Evolutionary conservation across 1,140 invertebrate genomes (phyloP).

Genomic region (Aporrectodea caliginosa): DNA sequence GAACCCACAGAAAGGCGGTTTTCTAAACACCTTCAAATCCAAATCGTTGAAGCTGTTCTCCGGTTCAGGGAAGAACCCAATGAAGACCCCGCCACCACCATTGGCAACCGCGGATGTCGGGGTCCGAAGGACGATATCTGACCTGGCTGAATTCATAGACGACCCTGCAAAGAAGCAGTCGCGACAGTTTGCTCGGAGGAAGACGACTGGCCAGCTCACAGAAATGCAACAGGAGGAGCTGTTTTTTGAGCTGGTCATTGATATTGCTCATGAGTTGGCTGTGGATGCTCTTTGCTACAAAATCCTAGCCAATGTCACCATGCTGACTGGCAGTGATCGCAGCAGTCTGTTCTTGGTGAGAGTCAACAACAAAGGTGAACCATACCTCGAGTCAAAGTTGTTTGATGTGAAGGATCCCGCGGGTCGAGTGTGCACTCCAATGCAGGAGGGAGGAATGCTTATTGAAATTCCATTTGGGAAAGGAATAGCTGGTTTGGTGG

Average conservation of each 20-base stretch:
- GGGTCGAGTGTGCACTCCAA: not conserved
- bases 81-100: not conserved
- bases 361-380: not conserved
- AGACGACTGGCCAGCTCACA: not conserved
- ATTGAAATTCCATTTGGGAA: not conserved
- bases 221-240: not conserved
- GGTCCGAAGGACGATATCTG: not conserved
- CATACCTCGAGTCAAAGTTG: not conserved
- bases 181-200: not conserved
- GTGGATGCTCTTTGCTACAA: not conserved
- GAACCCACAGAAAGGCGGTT: not conserved
- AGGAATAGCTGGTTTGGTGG: not conserved
- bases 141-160: not conserved
- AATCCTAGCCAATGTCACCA: not conserved
- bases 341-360: not conserved
- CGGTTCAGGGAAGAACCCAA: too few species aligned
- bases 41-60: not conserved
- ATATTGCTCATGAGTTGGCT: not conserved
- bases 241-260: not conserved
- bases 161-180: not conserved
- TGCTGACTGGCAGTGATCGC: not conserved
- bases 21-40: not conserved
- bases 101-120: not conserved
- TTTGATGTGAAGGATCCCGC: not conserved
- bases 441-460: not conserved